Percentiles rank a stretch among this genome's conserved stretches.
phyloP scores from a whole-genome alignment of 2,113 vertebrate genomes.

The Cnemophilus loriae region DNA sequence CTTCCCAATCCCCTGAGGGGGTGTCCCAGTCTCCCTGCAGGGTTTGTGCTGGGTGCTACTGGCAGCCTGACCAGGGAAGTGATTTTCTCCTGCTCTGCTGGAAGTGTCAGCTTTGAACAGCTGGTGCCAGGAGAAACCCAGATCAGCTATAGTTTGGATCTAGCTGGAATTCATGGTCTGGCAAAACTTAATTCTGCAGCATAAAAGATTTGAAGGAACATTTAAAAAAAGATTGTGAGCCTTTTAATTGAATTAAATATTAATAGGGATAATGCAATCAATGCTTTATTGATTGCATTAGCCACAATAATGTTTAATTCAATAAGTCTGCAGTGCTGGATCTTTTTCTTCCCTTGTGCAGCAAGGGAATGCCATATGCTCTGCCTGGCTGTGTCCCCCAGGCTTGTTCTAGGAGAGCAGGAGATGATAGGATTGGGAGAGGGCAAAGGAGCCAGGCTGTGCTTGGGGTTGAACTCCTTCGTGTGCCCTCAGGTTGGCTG shows the following conservation, averaged over 20 bases:
- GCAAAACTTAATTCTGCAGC: not conserved
- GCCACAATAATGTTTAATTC: constrained; percentile 47
- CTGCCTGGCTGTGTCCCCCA: not conserved
- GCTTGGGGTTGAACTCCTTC: not conserved
- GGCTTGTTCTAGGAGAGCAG: not conserved
- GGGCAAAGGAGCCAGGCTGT: not conserved
- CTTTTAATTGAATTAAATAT: constrained; percentile 53
- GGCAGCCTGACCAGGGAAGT: not conserved
- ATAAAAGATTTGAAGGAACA: not conserved
- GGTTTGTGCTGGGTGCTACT: not conserved
- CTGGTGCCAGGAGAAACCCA: not conserved
- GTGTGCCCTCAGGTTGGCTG: not conserved
- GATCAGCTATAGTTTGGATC: not conserved
- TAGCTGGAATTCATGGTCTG: not conserved
- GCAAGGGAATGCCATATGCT: not conserved
- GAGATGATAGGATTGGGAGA: not conserved
- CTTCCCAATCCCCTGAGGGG: not conserved
- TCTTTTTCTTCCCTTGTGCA: not conserved
- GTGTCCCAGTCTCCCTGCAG: not conserved
- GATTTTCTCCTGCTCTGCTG: not conserved
- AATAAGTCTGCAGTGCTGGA: not conserved
- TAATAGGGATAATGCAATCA: constrained; percentile 34
- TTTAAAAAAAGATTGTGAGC: not conserved
- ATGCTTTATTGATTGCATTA: constrained; percentile 29
- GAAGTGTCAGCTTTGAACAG: not conserved